Evolutionary conservation across 30 jellyfish, hydroid and myxozoan genomes (phyloP), one percentile per base, ranked within the genome.

Genomic region (Clytia hemisphaerica): DNA sequence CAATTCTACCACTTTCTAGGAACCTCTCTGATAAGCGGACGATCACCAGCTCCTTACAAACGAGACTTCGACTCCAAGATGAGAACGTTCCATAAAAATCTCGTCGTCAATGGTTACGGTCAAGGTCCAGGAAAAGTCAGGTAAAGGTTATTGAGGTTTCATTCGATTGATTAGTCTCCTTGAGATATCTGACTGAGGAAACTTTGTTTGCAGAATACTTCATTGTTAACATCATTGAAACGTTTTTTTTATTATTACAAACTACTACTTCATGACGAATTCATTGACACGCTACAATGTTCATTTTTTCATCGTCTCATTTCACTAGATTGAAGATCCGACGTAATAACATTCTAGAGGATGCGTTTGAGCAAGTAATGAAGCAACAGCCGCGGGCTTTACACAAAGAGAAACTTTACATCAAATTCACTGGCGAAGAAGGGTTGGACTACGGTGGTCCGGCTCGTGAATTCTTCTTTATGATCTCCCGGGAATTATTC

Each of bases 391-490:
- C 98, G 2, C 92, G 95, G 24, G 95, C 95, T 0, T 63, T 89
- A 22, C 95, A 89, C 69, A 89, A 77, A 66, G 98, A 89, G 76
- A 50, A 81, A 19, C 63, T 89, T 50, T 89, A 89, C 73, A 89
- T 89, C 62, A 89, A 89, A 60, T 89, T 89, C 57, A 73, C 94
- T 5, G 98, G 98, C 18, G 98, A 89, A 36, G 98, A 89, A 57
- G 98, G 98, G 55, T 85, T 89, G 2, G 98, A 89, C 63, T 89
- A 89, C 33, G 98, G 98, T 10, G 98, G 98, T 4, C 98, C 98
- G 1, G 98, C 98, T 45, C 94, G 98, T 4, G 98, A 89, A 62
- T 89, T 89, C 77, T 89, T 89, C 73, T 89, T 89, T 77, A 65
- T 89, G 78, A 67, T 89, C 16, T 89, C 98, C 36, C 59, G 95